These are phyloP conservation scores for Akabosia matsudoensis DNA, from an alignment of 1,140 invertebrate species.

Conservation along the genomic window DNA sequence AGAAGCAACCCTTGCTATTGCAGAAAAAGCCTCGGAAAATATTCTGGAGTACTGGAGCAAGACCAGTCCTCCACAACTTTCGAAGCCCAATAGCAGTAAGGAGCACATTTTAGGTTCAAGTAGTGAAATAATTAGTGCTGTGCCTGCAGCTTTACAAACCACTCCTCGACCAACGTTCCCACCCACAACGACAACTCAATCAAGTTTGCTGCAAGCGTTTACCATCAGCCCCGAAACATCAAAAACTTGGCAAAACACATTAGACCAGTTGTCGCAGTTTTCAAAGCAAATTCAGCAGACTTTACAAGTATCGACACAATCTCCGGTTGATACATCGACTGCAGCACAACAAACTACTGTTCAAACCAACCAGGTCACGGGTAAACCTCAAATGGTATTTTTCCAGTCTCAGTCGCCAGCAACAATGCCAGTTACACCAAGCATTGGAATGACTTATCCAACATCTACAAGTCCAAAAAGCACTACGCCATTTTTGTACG, in stretches of 20 bases:
- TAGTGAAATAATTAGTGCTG: background rate
- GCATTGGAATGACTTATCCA: background rate
- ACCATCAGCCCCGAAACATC: background rate
- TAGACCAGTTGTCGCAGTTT: background rate
- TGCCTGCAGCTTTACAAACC: background rate
- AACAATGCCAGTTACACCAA: background rate
- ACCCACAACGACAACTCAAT: background rate
- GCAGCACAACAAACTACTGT: background rate
- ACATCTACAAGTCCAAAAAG: background rate
- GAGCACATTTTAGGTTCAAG: background rate
- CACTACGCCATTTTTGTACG: background rate
- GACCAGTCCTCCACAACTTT: background rate
- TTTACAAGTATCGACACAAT: background rate
- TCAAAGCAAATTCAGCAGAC: background rate
- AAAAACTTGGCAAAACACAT: background rate
- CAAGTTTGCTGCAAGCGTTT: background rate
- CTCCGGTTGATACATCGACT: background rate
- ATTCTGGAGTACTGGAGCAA: conserved; percentile 68
- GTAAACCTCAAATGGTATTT: background rate
- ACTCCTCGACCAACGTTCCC: background rate
- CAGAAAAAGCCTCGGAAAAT: conserved; percentile 82
- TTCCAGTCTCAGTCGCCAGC: background rate
- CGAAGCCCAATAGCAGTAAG: background rate
- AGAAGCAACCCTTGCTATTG: conserved; percentile 87
- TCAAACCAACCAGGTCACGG: background rate